These are phyloP conservation scores for Neomorphus geoffroyi DNA, from an alignment of 2,797 vertebrate genomes.

Conservation along the genomic window DNA sequence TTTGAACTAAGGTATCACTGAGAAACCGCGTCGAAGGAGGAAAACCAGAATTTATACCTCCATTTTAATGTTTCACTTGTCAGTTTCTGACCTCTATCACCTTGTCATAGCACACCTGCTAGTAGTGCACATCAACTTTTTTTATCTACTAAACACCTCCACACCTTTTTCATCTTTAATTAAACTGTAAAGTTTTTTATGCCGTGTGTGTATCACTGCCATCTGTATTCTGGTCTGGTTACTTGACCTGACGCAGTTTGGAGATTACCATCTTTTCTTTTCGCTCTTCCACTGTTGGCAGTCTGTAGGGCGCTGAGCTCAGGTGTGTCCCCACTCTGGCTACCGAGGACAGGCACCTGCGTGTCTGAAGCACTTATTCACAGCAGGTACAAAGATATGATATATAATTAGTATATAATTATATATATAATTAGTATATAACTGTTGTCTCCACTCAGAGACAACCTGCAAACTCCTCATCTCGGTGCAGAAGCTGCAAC, in stretches of 20 bases:
- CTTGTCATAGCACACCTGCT: neutral
- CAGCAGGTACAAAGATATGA: neutral
- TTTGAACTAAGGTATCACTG: neutral
- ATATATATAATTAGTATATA: too few species aligned
- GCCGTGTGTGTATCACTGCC: neutral
- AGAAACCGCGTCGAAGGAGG: neutral
- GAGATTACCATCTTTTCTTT: neutral
- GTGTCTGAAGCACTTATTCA: neutral
- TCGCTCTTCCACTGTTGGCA: rapidly evolving
- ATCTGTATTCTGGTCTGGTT: neutral
- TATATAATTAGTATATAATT: too few species aligned
- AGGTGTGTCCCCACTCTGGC: neutral
- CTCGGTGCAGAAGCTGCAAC: too few species aligned
- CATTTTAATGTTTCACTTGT: neutral
- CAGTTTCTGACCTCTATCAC: neutral
- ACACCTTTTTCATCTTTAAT: neutral
- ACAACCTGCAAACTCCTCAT: too few species aligned
- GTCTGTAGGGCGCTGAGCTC: neutral
- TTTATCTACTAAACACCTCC: neutral
- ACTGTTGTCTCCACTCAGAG: too few species aligned
- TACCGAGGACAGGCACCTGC: neutral
- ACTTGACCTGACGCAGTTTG: neutral
- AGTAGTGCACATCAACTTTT: neutral
- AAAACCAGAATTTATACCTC: neutral
- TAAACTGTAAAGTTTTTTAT: neutral